Percentiles rank a stretch among this genome's conserved stretches.
phyloP scores from a whole-genome alignment of 2,113 vertebrate species.

The Beaufortia kweichowensis region DNA sequence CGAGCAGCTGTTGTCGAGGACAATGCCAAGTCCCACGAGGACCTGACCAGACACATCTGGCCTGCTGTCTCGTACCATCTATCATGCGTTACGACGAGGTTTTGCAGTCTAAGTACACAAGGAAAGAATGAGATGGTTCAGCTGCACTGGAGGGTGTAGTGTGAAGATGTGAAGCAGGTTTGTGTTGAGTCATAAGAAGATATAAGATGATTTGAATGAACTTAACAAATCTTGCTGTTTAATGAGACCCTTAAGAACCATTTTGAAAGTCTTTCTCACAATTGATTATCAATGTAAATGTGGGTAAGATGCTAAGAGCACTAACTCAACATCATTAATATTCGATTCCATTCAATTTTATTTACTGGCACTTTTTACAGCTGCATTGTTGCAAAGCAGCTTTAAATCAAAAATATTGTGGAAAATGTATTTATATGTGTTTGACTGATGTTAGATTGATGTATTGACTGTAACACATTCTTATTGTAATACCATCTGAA shows the following conservation, averaged over 20 bases:
- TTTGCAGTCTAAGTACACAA: slow-evolving; percentile 13
- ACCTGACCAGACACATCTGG: not conserved
- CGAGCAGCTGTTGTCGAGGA: slow-evolving; percentile 35
- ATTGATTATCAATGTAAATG: not conserved
- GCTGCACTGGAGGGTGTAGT: not conserved
- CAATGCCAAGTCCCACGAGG: slow-evolving; percentile 8
- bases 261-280: not conserved
- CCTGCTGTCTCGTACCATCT: not conserved
- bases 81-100: not conserved
- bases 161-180: not conserved
- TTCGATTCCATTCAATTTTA: too few species aligned
- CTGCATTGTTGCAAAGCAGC: too few species aligned
- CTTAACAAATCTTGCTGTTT: slow-evolving; percentile 7
- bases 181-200: not conserved
- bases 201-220: not conserved
- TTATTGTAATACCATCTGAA: too few species aligned
- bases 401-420: too few species aligned
- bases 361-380: too few species aligned
- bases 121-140: slow-evolving; percentile 7
- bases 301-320: not conserved
- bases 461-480: not conserved
- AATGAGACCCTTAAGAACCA: not conserved
- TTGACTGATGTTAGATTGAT: not conserved
- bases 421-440: too few species aligned
- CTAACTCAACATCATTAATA: too few species aligned